Evolutionary conservation across 2,888 invertebrate species (phyloP), one percentile per base, ranked within the genome.

Genomic region (Ormyrus pomaceus): DNA sequence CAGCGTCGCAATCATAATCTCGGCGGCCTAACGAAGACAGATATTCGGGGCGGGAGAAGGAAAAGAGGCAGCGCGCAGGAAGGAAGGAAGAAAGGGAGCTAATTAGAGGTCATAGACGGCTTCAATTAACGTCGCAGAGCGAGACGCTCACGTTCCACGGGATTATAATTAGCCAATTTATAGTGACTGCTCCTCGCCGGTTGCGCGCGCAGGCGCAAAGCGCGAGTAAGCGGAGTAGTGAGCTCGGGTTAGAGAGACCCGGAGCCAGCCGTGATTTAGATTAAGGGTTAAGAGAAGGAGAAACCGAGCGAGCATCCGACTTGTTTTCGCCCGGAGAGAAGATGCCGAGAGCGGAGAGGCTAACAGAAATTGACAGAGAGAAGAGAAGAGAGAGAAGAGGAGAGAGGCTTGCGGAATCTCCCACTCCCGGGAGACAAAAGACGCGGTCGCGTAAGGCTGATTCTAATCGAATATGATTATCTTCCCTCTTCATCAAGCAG

Each of bases 151-250:
- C 85, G 83, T 84, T 85, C 84, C 85, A 82, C 80, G 86, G 34
- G 86, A 89, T 89, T 89, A 89, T 89, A 90, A 89, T 90, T 89
- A 89, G 87, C 86, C 87, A 88, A 90, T 90, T 89, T 89, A 86
- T 87, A 87, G 86, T 82, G 86, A 83, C 81, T 84, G 86, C 83
- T 83, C 66, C 84, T 84, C 83, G 79, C 82, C 81, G 77, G 80
- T 9, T 11, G 19, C 8, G 64, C 58, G 48, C 11, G 59, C 45
- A 34, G 61, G 11, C 34, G 13, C n/a, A 46, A 48, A 7, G 48
- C n/a, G n/a, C 34, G 46, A 58, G 46, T 61, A 71, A 71, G 71
- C 51, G 13, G 61, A 62, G 53, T 45, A 61, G 53, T 53, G 62
- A 72, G 71, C 61, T 9, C 59, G 62, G 71, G 53, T 19, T 62